Evolutionary conservation across 2,797 vertebrate genomes (phyloP).

Genomic region (Anabacerthia variegaticeps): DNA sequence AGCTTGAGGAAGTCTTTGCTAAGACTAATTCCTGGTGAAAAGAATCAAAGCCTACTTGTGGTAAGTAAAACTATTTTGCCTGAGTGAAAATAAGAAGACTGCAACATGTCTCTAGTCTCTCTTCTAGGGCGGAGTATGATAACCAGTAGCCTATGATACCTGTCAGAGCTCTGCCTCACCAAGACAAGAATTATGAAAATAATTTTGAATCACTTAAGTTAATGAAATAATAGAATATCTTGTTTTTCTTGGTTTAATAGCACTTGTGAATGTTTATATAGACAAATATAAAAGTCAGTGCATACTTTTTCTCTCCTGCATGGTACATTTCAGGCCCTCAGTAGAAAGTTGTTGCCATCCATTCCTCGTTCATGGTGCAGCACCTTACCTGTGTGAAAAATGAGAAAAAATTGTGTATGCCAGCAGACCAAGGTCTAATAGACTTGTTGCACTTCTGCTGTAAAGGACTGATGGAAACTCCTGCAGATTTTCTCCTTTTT

Average conservation of each 20-base stretch:
- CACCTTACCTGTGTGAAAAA: not conserved
- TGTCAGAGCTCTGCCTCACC: not conserved
- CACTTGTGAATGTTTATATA: not conserved
- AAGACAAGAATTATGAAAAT: not conserved
- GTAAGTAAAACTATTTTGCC: not conserved
- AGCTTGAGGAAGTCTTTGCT: not conserved
- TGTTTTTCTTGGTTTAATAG: not conserved
- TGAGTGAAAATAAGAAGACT: not conserved
- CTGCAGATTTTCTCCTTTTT: not conserved
- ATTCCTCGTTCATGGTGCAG: not conserved
- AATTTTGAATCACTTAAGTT: not conserved
- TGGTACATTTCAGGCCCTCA: not conserved
- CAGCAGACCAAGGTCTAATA: not conserved
- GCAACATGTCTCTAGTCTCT: not conserved
- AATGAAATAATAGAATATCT: not conserved
- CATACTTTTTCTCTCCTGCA: not conserved
- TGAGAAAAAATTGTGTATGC: not conserved
- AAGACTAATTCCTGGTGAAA: not conserved
- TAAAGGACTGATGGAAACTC: not conserved
- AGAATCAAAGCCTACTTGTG: not conserved
- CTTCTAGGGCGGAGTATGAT: not conserved
- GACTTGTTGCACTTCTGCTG: not conserved
- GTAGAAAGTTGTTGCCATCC: not conserved
- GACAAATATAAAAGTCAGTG: not conserved
- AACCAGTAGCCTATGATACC: not conserved